Evolutionary conservation across 2,797 vertebrate species (phyloP).

Genomic region (Cynopterus sphinx): DNA sequence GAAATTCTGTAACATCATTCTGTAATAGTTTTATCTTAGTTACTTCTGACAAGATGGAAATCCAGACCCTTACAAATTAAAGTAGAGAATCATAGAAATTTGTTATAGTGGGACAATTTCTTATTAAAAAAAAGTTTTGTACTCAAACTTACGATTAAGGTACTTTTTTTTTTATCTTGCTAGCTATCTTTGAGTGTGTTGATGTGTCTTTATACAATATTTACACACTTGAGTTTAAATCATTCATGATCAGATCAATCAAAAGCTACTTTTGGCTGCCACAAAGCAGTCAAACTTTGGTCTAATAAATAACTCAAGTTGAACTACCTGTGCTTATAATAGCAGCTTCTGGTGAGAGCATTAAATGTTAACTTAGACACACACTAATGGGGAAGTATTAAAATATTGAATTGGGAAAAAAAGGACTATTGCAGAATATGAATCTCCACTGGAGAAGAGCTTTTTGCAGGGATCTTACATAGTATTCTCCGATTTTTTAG

Average conservation of each 20-base stretch:
- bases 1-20: not conserved
- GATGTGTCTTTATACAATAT: not conserved
- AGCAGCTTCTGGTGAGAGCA: not conserved
- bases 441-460: not conserved
- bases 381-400: not conserved
- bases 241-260: not conserved
- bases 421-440: not conserved
- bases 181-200: not conserved
- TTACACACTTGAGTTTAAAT: not conserved
- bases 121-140: not conserved
- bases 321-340: not conserved
- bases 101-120: not conserved
- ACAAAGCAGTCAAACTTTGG: not conserved
- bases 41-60: not conserved
- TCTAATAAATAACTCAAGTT: not conserved
- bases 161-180: not conserved
- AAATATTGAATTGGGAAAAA: not conserved
- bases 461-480: not conserved
- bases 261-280: not conserved
- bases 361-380: not conserved
- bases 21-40: not conserved
- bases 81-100: not conserved
- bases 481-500: slow-evolving; percentile 14
- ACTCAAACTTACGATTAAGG: not conserved
- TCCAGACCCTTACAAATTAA: not conserved